Conservation (phyloP, 2,888 invertebrate genomes). For the Dolichomitus sp. region DNA sequence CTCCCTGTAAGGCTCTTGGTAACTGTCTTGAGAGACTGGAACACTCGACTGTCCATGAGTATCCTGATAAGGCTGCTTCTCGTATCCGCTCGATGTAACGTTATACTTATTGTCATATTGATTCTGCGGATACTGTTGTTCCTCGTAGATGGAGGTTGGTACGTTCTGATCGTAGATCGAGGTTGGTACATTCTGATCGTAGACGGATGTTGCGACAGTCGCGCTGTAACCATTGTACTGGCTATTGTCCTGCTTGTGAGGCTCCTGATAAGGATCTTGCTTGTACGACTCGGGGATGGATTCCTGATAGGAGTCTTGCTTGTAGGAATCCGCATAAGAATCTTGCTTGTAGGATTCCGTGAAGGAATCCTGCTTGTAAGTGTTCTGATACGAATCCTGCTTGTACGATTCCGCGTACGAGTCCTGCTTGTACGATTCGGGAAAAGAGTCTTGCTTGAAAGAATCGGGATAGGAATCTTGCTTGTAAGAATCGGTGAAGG, state of each 20-base stretch:
- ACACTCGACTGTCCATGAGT: conserved; percentile 38
- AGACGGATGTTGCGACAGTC: conserved; percentile 74
- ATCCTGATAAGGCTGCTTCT: conserved; percentile 64
- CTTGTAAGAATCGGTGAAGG: conserved; percentile 61
- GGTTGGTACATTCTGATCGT: conserved; percentile 73
- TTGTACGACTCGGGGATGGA: conserved; percentile 72
- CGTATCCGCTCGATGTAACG: conserved; percentile 60
- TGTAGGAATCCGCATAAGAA: conserved; percentile 69
- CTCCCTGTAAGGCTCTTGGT: conserved; percentile 75
- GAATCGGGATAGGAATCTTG: conserved; percentile 51
- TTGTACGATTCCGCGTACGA: conserved; percentile 53
- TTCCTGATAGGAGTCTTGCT: conserved; percentile 74
- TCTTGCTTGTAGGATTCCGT: conserved; percentile 70
- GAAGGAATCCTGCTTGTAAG: conserved; percentile 63
- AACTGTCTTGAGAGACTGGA: conserved; percentile 73
- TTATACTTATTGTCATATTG: conserved; percentile 78
- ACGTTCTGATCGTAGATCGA: conserved; percentile 77
- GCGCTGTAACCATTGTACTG: conserved; percentile 71
- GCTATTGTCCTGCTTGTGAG: conserved; percentile 70
- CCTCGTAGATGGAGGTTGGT: conserved; percentile 62
- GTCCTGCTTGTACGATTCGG: conserved; percentile 56
- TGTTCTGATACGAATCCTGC: conserved; percentile 60
- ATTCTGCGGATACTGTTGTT: conserved; percentile 73
- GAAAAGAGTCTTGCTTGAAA: conserved; percentile 39
- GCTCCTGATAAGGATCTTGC: conserved; percentile 80